Evolutionary conservation across 1,140 invertebrate genomes (phyloP), one percentile per base, ranked within the genome.

Genomic region (Geopemphigus sp.): DNA sequence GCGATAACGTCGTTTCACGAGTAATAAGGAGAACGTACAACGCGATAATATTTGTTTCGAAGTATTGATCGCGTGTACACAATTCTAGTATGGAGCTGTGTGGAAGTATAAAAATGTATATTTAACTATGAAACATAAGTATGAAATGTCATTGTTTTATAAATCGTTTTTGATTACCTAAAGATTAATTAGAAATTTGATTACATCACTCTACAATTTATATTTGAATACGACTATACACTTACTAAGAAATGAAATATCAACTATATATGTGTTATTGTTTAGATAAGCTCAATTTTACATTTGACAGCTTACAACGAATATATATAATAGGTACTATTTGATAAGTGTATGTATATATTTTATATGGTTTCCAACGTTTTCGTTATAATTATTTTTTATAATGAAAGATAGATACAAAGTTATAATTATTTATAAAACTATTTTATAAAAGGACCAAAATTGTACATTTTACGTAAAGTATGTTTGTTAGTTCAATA

Each of bases 111-210:
- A 26, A n/a, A 68, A 14, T 53, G 11, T 19, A 26, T 53, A 63
- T 32, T 63, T 19, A 29, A 54, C 47, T 17, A 12, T 19, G 2
- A 11, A 72, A 72, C 15, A 19, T n/a, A 54, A n/a, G 24, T 12
- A 17, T 1, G 50, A 54, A 54, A 72, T 72, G 45, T 54, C 19
- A 32, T n/a, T 29, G 50, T 54, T 54, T 29, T 54, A 53, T n/a
- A 29, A 54, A 29, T 4, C 17, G 29, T 29, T 19, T 54, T 72
- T 17, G 17, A 72, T 29, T 19, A 70, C 11, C n/a, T 19, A 53
- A 5, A 54, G 10, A 54, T 72, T 72, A 72, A 72, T 72, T 54
- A 29, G 68, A 72, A 54, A n/a, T 72, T 72, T n/a, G 50, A 72
- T 72, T 53, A 54, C 17, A 72, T 29, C 47, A 54, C 24, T 29